A percentile compares a stretch with the other conserved stretches of the same genome.
phyloP scores from a whole-genome alignment of 2,888 invertebrate genomes.

The Amorpha juglandis region DNA sequence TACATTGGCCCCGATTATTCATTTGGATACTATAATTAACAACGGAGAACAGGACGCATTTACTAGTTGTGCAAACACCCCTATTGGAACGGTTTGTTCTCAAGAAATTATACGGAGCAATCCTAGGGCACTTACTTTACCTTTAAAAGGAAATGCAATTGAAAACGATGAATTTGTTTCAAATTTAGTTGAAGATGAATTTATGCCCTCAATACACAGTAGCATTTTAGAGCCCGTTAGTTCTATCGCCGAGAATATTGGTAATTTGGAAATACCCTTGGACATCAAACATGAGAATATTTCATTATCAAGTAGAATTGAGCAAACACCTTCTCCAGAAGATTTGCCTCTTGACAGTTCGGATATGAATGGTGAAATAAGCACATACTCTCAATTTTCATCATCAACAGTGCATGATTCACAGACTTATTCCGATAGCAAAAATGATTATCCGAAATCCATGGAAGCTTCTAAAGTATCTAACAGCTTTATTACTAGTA shows the following conservation, averaged over 20 bases:
- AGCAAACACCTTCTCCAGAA: slow-evolving; percentile 93
- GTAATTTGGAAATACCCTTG: slow-evolving; percentile 82
- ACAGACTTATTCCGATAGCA: slow-evolving; percentile 83
- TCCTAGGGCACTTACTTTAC: slow-evolving; percentile 50
- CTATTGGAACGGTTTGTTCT: slow-evolving; percentile 37
- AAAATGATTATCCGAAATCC: slow-evolving; percentile 85
- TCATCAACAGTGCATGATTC: slow-evolving; percentile 79
- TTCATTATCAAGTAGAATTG: slow-evolving; percentile 80
- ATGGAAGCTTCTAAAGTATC: slow-evolving; percentile 87
- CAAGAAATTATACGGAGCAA: slow-evolving; percentile 57
- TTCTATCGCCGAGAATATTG: slow-evolving; percentile 80
- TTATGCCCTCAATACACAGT: slow-evolving; percentile 85
- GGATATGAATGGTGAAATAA: slow-evolving; percentile 85
- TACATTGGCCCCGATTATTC: slow-evolving; percentile 54
- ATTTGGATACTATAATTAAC: slow-evolving; percentile 56
- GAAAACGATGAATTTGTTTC: slow-evolving; percentile 58
- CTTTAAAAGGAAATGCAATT: slow-evolving; percentile 41
- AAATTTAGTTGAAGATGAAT: slow-evolving; percentile 83
- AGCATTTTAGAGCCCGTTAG: slow-evolving; percentile 85
- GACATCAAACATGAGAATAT: slow-evolving; percentile 77
- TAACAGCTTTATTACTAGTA: slow-evolving; percentile 92
- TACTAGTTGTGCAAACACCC: slow-evolving; percentile 39
- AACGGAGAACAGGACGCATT: slow-evolving; percentile 52
- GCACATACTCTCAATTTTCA: slow-evolving; percentile 81
- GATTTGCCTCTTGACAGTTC: slow-evolving; percentile 92